These are phyloP conservation scores for Manacus vitellinus DNA, from an alignment of 2,113 vertebrate genomes.

Conservation along the genomic window DNA sequence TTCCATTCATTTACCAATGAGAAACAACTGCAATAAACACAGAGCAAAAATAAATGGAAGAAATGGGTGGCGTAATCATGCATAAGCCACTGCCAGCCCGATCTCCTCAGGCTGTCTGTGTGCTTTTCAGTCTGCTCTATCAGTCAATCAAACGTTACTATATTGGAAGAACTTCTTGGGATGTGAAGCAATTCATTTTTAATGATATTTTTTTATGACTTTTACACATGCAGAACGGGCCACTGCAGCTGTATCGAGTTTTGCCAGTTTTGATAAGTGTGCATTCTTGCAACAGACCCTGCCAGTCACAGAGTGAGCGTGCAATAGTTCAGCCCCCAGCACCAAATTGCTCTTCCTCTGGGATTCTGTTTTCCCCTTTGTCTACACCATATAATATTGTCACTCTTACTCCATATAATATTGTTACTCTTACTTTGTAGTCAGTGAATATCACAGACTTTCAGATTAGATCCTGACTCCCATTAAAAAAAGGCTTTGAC, in stretches of 20 bases:
- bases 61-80: slow-evolving; percentile 38
- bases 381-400: background rate
- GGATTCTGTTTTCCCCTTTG: background rate
- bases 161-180: slow-evolving; percentile 19
- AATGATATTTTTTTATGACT: slow-evolving; percentile 4
- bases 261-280: background rate
- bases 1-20: slow-evolving; percentile 37
- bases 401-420: background rate
- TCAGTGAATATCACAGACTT: background rate
- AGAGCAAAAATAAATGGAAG: slow-evolving; percentile 28
- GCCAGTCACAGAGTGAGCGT: background rate
- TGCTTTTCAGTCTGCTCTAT: background rate
- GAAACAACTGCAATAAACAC: slow-evolving; percentile 12
- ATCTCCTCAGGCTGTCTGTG: slow-evolving; percentile 37
- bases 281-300: background rate
- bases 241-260: background rate
- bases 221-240: background rate
- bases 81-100: background rate
- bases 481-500: background rate
- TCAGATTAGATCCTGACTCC: background rate
- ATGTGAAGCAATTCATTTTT: slow-evolving; percentile 30
- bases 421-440: background rate
- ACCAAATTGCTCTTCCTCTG: background rate
- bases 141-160: slow-evolving; percentile 12
- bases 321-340: background rate